These are phyloP conservation scores for Coremacera marginata DNA, from an alignment of 2,888 invertebrate species.

Conservation along the genomic window DNA sequence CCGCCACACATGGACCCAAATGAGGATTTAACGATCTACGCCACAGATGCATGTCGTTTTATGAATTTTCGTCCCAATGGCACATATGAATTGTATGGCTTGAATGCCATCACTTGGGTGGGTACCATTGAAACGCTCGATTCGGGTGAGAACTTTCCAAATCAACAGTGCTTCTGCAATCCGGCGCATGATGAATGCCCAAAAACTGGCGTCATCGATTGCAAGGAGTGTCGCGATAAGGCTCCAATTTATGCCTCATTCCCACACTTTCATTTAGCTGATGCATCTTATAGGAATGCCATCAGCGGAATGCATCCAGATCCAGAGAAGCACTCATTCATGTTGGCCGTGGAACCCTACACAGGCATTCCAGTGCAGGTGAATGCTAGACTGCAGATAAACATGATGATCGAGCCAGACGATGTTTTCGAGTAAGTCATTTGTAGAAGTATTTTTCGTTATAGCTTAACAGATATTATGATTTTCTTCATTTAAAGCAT, in stretches of 20 bases:
- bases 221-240: constrained; percentile 80
- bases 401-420: constrained; percentile 74
- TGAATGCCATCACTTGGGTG: constrained; percentile 65
- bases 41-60: constrained; percentile 84
- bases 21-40: constrained; percentile 76
- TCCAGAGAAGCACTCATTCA: constrained; percentile 76
- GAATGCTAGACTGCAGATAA: constrained; percentile 83
- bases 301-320: constrained; percentile 79
- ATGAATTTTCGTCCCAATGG: constrained; percentile 66
- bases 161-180: constrained; percentile 78
- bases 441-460: neutral
- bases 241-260: constrained; percentile 87
- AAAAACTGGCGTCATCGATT: constrained; percentile 77
- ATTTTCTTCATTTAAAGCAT: constrained; percentile 69
- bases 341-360: constrained; percentile 78
- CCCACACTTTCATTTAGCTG: constrained; percentile 85
- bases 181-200: constrained; percentile 71
- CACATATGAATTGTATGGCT: constrained; percentile 51
- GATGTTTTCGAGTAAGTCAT: constrained; percentile 72
- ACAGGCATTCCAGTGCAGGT: constrained; percentile 84
- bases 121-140: constrained; percentile 79
- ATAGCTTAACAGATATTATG: neutral
- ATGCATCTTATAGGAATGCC: constrained; percentile 74
- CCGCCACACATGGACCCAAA: constrained; percentile 73
- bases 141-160: constrained; percentile 75